These are phyloP conservation scores for Carabus problematicus DNA, from an alignment of 2,888 invertebrate species.

Conservation along the genomic window DNA sequence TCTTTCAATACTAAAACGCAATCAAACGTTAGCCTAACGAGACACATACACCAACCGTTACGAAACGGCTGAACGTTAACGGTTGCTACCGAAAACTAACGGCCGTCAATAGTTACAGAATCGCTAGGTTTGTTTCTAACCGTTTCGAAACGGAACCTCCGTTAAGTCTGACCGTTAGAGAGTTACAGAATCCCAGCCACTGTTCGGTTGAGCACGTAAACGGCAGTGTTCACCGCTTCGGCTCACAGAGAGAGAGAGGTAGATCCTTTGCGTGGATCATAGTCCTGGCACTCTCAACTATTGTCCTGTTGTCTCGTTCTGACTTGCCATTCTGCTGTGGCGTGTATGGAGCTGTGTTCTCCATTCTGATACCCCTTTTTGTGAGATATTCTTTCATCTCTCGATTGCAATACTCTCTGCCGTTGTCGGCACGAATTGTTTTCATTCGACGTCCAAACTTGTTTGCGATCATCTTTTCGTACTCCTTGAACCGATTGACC, in stretches of 20 bases:
- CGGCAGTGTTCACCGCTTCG: constrained; percentile 50
- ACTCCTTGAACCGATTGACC: constrained; percentile 26
- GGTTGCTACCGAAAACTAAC: too few species aligned
- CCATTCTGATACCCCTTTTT: constrained; percentile 46
- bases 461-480: constrained; percentile 33
- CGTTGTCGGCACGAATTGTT: constrained; percentile 43
- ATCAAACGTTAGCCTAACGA: too few species aligned
- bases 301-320: constrained; percentile 51
- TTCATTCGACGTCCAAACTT: constrained; percentile 40
- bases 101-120: too few species aligned
- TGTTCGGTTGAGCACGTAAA: constrained; percentile 48
- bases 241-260: constrained; percentile 49
- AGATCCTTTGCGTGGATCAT: constrained; percentile 49
- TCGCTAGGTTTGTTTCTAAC: too few species aligned
- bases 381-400: constrained; percentile 31
- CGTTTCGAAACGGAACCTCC: too few species aligned
- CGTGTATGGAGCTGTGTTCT: constrained; percentile 45
- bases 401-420: constrained; percentile 36
- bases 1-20: too few species aligned
- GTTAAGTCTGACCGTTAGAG: too few species aligned
- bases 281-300: constrained; percentile 50
- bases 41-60: too few species aligned
- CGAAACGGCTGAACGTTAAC: too few species aligned
- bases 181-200: too few species aligned
- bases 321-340: constrained; percentile 49